Evolutionary conservation across 2,797 vertebrate species (phyloP).

Genomic region (Bradypodion ventrale): DNA sequence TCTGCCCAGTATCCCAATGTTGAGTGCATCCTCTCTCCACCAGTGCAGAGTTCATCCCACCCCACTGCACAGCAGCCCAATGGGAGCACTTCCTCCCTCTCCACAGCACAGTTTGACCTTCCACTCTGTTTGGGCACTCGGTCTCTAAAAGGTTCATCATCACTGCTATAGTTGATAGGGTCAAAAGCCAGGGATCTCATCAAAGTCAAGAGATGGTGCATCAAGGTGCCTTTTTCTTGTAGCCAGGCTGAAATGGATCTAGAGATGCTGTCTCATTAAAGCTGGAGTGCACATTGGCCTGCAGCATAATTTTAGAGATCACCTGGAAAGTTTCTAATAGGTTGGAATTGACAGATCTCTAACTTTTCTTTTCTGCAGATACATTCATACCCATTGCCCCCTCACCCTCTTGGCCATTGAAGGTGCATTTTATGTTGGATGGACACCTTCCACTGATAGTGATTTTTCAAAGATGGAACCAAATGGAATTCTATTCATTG

Average conservation of each 20-base stretch:
- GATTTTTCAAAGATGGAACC: background rate
- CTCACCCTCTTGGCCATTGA: background rate
- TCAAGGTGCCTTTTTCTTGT: background rate
- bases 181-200: background rate
- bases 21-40: no score
- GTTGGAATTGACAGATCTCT: background rate
- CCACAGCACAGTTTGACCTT: no score
- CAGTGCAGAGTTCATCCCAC: no score
- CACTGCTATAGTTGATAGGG: background rate
- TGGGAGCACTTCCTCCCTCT: no score
- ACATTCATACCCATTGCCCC: background rate
- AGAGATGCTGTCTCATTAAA: background rate
- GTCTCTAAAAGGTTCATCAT: no score
- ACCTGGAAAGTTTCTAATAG: background rate
- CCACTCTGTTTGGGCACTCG: no score
- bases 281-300: background rate
- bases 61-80: no score
- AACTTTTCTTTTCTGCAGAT: background rate
- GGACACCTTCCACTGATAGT: background rate
- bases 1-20: no score
- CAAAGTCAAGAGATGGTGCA: background rate
- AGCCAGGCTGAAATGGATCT: background rate
- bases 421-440: background rate
- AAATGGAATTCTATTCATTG: slow-evolving; percentile 45
- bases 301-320: background rate